Evolutionary conservation across 1,140 invertebrate genomes (phyloP).

Genomic region (Calephelis virginiensis): DNA sequence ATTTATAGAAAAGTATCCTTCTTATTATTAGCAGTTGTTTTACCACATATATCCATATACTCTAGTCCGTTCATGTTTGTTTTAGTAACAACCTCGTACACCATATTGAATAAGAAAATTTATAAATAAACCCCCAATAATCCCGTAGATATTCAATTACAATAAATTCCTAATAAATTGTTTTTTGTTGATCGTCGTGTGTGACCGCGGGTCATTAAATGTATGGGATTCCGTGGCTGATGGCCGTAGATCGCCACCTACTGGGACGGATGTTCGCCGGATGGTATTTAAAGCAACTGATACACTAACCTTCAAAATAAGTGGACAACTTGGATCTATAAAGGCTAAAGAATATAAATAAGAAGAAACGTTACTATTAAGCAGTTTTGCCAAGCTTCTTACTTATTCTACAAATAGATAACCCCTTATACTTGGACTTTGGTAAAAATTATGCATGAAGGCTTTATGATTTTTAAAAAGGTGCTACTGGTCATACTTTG

Average conservation of each 20-base stretch:
- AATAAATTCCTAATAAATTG: conserved; percentile 17
- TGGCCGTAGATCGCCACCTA: conserved; percentile 17
- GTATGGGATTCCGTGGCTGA: conserved; percentile 8
- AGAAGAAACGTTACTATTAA: too few species aligned
- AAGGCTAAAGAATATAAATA: too few species aligned
- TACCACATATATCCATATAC: too few species aligned
- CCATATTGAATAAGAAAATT: neutral
- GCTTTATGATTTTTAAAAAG: too few species aligned
- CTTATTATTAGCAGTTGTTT: too few species aligned
- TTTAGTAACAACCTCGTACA: neutral
- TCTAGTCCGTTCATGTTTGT: neutral
- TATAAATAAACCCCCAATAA: neutral
- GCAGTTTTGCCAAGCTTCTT: too few species aligned
- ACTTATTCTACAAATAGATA: too few species aligned
- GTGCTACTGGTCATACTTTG: too few species aligned
- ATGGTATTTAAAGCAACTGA: neutral
- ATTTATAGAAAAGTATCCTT: too few species aligned
- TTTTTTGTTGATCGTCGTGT: conserved; percentile 17
- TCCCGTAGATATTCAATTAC: neutral
- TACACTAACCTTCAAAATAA: neutral
- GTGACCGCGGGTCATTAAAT: conserved; percentile 11
- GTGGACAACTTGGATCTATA: too few species aligned
- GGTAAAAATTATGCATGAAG: too few species aligned
- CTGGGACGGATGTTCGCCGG: conserved; percentile 15
- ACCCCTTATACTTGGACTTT: too few species aligned